Conservation (phyloP, 2,113 vertebrate species). For the Danio rerio region GRCz12tu NC_133193.1:24631001-24631500, state of each 20-base stretch:
- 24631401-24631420: slow-evolving; percentile 65
- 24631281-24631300: slow-evolving; percentile 36
- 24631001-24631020: too few relatives aligned
- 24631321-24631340: slow-evolving; percentile 58
- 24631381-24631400: slow-evolving; percentile 61
- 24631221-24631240: slow-evolving; percentile 1
- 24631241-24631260: slow-evolving; percentile 2
- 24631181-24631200: neutral
- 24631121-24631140: too few relatives aligned
- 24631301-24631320: slow-evolving; percentile 37
- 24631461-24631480: slow-evolving; percentile 48
- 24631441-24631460: slow-evolving; percentile 62
- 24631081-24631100: too few relatives aligned
- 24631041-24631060: too few relatives aligned
- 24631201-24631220: neutral
- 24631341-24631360: slow-evolving; percentile 70
- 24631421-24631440: slow-evolving; percentile 72
- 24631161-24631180: slow-evolving; percentile 14
- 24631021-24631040: too few relatives aligned
- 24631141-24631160: too few relatives aligned
- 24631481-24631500: slow-evolving; percentile 45
- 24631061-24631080: too few relatives aligned
- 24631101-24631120: too few relatives aligned
- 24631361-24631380: slow-evolving; percentile 59
- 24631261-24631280: slow-evolving; percentile 21